phyloP scores from a whole-genome alignment of 2,888 invertebrate genomes.

The Periphyllus acericola region DNA sequence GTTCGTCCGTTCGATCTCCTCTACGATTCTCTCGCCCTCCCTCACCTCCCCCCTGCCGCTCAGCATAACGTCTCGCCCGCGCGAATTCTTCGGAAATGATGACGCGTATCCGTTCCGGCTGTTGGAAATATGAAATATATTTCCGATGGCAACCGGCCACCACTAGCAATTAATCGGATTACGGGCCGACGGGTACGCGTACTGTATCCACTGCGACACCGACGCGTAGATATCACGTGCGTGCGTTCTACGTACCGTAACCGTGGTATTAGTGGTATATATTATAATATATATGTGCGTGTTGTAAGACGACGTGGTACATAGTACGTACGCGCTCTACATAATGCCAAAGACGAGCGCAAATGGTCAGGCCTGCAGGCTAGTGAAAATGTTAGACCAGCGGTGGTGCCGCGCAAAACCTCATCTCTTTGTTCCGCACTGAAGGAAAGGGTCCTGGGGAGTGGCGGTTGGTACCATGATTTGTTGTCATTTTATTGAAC shows the following conservation, averaged over 20 bases:
- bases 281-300: no score
- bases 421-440: no score
- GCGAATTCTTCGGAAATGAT: constrained; percentile 36
- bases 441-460: no score
- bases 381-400: no score
- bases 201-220: no score
- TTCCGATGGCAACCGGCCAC: not conserved
- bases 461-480: no score
- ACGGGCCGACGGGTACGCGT: no score
- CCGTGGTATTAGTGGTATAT: not conserved
- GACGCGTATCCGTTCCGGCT: constrained; percentile 39
- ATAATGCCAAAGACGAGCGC: no score
- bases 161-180: constrained; percentile 16
- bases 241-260: not conserved
- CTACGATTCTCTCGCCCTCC: not conserved
- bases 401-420: no score
- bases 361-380: no score
- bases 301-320: not conserved
- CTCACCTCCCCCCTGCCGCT: not conserved
- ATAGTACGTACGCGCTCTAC: not conserved
- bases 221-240: no score
- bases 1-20: not conserved
- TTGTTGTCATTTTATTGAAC: no score
- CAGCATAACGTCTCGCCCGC: not conserved
- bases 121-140: not conserved